phyloP scores from a whole-genome alignment of 1,140 invertebrate species.

The Caerostris darwini region DNA sequence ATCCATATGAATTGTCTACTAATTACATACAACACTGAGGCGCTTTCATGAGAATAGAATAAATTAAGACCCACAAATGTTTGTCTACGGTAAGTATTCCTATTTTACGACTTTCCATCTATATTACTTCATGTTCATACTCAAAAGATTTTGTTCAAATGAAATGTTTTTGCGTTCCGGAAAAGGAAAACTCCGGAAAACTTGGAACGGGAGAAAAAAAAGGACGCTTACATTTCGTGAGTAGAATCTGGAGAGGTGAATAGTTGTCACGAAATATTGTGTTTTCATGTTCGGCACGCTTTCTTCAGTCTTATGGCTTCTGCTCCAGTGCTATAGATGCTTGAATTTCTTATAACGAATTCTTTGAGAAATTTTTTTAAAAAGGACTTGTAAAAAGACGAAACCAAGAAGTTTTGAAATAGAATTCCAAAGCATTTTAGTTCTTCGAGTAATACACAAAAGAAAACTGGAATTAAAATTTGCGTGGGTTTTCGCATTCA shows the following conservation, averaged over 20 bases:
- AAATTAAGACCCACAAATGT: not conserved
- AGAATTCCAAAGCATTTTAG: not conserved
- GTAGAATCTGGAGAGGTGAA: not conserved
- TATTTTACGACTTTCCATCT: constrained; percentile 26
- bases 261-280: constrained; percentile 36
- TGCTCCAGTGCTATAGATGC: not conserved
- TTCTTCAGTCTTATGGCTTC: not conserved
- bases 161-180: constrained; percentile 8
- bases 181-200: constrained; percentile 13
- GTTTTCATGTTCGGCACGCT: constrained; percentile 21
- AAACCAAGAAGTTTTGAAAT: not conserved
- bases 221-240: constrained; percentile 2
- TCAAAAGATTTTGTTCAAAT: constrained; percentile 20
- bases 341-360: not conserved
- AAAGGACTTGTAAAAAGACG: not conserved
- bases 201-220: not conserved
- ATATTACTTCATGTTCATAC: not conserved
- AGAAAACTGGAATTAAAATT: not conserved
- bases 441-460: not conserved
- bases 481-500: no score
- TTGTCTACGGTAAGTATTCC: not conserved
- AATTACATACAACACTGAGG: not conserved
- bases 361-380: not conserved
- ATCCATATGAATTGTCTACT: not conserved
- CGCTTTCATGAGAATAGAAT: not conserved